phyloP scores from a whole-genome alignment of 2,797 vertebrate genomes.

The Enteromius unitaeniatus region DNA sequence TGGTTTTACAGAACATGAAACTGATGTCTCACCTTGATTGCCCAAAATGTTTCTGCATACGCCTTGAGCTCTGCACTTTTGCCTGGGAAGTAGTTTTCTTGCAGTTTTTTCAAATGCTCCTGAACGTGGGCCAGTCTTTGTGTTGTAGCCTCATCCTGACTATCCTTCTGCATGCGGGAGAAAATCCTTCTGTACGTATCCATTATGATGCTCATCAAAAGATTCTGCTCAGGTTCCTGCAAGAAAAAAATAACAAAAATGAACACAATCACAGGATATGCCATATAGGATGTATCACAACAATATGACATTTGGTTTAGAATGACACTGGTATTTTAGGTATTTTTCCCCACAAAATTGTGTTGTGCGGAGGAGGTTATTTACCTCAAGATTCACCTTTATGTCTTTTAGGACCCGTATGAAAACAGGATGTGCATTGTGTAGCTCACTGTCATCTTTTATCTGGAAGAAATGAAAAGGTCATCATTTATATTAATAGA shows the following conservation, averaged over 20 bases:
- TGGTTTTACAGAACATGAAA: background rate
- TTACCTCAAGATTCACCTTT: slow-evolving; percentile 56
- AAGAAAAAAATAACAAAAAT: background rate
- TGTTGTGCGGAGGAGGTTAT: background rate
- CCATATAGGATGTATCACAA: background rate
- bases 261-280: background rate
- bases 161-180: slow-evolving; percentile 44
- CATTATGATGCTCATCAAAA: slow-evolving; percentile 58
- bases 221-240: slow-evolving; percentile 57
- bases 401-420: slow-evolving; percentile 42
- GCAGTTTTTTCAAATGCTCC: slow-evolving; percentile 50
- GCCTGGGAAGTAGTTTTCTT: slow-evolving; percentile 51
- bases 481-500: background rate
- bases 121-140: slow-evolving; percentile 28
- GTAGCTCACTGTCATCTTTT: background rate
- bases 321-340: background rate
- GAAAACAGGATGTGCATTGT: slow-evolving; percentile 53
- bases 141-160: slow-evolving; percentile 22
- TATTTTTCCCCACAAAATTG: background rate
- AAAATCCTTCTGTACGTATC: slow-evolving; percentile 60
- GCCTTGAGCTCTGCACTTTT: slow-evolving; percentile 50
- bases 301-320: background rate
- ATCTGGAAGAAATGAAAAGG: slow-evolving; percentile 51
- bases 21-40: slow-evolving; percentile 50
- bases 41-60: slow-evolving; percentile 42